Evolutionary conservation across 2,888 invertebrate genomes (phyloP).

Genomic region (Agonopterix arenella): DNA sequence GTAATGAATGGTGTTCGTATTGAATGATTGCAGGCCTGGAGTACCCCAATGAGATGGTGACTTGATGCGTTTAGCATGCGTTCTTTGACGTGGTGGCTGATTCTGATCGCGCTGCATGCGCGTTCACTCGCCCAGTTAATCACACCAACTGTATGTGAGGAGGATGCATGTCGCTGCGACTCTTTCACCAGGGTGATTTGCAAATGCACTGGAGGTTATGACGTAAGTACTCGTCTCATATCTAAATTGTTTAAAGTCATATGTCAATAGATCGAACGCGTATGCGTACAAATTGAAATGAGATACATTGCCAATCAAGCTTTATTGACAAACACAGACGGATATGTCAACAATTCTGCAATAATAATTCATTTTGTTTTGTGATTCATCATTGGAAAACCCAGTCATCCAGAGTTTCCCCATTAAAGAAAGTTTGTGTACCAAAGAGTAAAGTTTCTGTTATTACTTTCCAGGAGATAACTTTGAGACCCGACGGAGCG

Average conservation of each 20-base stretch:
- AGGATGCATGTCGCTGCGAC: slow-evolving; percentile 76
- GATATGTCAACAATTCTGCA: not conserved
- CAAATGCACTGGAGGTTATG: slow-evolving; percentile 66
- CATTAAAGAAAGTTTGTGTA: too few relatives aligned
- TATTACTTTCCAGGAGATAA: slow-evolving; percentile 68
- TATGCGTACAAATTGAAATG: too few relatives aligned
- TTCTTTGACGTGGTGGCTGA: slow-evolving; percentile 51
- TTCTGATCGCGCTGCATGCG: slow-evolving; percentile 42
- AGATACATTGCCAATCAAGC: too few relatives aligned
- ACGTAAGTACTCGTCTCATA: slow-evolving; percentile 40
- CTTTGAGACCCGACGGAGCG: slow-evolving; percentile 75
- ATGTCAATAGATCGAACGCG: too few relatives aligned
- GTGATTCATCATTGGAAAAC: too few relatives aligned
- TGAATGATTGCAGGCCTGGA: too few relatives aligned
- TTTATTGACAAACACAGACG: too few relatives aligned
- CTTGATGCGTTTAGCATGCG: slow-evolving; percentile 55
- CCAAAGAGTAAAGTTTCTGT: too few relatives aligned
- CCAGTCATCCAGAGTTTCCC: too few relatives aligned
- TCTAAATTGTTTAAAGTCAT: too few relatives aligned
- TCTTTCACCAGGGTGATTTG: slow-evolving; percentile 75
- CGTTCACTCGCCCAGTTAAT: slow-evolving; percentile 36
- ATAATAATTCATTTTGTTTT: too few relatives aligned
- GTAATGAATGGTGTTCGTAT: too few relatives aligned
- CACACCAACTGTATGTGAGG: slow-evolving; percentile 66
- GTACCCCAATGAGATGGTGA: slow-evolving; percentile 43